Evolutionary conservation across 2,888 invertebrate species (phyloP).

Genomic region (Leptinotarsa juncta): DNA sequence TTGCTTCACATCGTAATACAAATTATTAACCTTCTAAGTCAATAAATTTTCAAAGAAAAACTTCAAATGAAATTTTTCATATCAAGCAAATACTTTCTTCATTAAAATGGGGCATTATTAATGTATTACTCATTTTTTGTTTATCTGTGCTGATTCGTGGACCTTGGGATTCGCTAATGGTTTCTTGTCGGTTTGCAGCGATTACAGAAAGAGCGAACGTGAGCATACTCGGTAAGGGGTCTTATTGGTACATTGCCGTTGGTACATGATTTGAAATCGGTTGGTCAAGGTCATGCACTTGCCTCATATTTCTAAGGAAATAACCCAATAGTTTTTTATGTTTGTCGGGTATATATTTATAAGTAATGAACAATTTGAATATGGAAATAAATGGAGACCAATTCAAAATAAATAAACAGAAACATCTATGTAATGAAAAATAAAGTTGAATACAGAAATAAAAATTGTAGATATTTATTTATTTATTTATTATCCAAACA

Average conservation of each 20-base stretch:
- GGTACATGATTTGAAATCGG: constrained; percentile 2
- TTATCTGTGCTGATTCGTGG: not conserved
- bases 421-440: too few relatives aligned
- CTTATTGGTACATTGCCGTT: constrained; percentile 1
- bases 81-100: too few relatives aligned
- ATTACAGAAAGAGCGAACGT: constrained; percentile 11
- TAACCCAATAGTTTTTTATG: not conserved
- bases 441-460: too few relatives aligned
- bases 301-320: constrained; percentile 3
- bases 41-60: too few relatives aligned
- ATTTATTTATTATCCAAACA: too few relatives aligned
- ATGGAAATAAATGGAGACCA: too few relatives aligned
- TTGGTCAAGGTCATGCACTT: constrained; percentile 15
- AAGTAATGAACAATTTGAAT: too few relatives aligned
- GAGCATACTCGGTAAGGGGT: not conserved
- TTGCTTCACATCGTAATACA: too few relatives aligned
- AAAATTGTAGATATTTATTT: too few relatives aligned
- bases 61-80: too few relatives aligned
- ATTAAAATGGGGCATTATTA: not conserved
- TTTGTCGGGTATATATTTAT: not conserved
- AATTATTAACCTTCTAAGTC: too few relatives aligned
- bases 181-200: constrained; percentile 10
- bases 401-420: too few relatives aligned
- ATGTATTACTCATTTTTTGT: not conserved
- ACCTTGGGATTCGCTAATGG: constrained; percentile 21